Evolutionary conservation across 2,888 invertebrate genomes (phyloP).

Genomic region (Tetanocera ferruginea): DNA sequence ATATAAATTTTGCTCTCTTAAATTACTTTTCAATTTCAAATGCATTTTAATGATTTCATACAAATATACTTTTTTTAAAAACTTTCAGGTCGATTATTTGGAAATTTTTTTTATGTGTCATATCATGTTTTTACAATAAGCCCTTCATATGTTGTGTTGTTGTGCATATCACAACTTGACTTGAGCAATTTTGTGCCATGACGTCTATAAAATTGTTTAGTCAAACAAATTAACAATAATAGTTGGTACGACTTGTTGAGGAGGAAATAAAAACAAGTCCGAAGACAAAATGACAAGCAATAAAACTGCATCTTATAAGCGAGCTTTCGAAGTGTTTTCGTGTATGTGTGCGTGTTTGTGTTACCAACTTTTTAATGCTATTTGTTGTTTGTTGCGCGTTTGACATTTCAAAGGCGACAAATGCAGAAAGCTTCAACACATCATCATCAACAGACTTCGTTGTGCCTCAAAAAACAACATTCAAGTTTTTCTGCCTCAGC

Average conservation of each 20-base stretch:
- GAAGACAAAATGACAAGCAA: too few relatives aligned
- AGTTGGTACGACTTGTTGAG: neutral
- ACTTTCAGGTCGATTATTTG: too few relatives aligned
- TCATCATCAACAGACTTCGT: neutral
- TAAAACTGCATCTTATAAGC: too few relatives aligned
- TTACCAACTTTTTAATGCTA: conserved; percentile 21
- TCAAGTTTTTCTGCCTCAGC: neutral
- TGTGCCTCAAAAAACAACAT: neutral
- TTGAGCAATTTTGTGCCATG: neutral
- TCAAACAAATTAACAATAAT: conserved; percentile 7
- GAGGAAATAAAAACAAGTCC: neutral
- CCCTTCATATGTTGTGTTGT: too few relatives aligned
- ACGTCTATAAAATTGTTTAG: conserved; percentile 21
- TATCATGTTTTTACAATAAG: too few relatives aligned
- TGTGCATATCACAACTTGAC: too few relatives aligned
- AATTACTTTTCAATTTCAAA: too few relatives aligned
- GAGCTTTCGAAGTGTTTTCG: too few relatives aligned
- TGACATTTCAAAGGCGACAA: conserved; percentile 47
- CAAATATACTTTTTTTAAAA: too few relatives aligned
- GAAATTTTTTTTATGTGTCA: too few relatives aligned
- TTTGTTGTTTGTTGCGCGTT: conserved; percentile 34
- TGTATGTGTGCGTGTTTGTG: neutral
- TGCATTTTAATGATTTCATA: too few relatives aligned
- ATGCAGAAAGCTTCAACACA: conserved; percentile 11
- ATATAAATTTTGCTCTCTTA: too few relatives aligned